A percentile compares a stretch with the other conserved stretches of the same genome.
These are phyloP conservation scores for Regulus satrapa DNA, from an alignment of 2,113 vertebrate species.

Conservation along the genomic window DNA sequence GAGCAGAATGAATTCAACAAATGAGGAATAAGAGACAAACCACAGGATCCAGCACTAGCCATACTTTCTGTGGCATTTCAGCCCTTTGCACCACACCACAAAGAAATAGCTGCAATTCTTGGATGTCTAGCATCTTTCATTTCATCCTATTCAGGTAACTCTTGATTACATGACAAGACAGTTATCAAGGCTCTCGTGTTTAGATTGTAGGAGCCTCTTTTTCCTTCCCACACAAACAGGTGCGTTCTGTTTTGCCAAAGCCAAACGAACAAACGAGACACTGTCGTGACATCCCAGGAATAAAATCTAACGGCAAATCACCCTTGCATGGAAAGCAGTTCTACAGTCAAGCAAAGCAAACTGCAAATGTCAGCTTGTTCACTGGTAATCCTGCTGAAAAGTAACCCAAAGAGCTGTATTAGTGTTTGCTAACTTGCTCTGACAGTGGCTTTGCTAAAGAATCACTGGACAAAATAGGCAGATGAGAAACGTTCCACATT, in stretches of 20 bases:
- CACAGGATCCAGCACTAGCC: background rate
- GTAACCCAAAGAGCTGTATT: background rate
- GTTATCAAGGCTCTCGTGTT: background rate
- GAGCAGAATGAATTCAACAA: background rate
- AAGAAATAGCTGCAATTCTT: background rate
- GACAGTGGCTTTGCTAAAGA: slow-evolving; percentile 19
- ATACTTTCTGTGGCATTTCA: background rate
- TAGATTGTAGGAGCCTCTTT: background rate
- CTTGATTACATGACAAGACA: background rate
- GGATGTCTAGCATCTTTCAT: background rate
- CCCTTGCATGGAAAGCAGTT: background rate
- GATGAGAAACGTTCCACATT: background rate
- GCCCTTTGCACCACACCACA: background rate
- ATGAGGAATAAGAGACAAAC: background rate
- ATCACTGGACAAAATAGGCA: background rate
- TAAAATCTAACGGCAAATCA: background rate
- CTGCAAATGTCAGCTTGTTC: slow-evolving; percentile 17
- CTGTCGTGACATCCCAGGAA: background rate
- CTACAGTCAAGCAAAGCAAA: background rate
- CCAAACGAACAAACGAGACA: background rate
- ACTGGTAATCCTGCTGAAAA: slow-evolving; percentile 20
- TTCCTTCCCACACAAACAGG: background rate
- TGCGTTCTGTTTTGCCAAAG: background rate
- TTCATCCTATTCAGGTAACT: background rate
- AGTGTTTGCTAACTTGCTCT: background rate